Percentiles rank a stretch among this genome's conserved stretches.
These are phyloP conservation scores for Talpa occidentalis DNA, from an alignment of 2,113 vertebrate species.

Conservation along the genomic window DNA sequence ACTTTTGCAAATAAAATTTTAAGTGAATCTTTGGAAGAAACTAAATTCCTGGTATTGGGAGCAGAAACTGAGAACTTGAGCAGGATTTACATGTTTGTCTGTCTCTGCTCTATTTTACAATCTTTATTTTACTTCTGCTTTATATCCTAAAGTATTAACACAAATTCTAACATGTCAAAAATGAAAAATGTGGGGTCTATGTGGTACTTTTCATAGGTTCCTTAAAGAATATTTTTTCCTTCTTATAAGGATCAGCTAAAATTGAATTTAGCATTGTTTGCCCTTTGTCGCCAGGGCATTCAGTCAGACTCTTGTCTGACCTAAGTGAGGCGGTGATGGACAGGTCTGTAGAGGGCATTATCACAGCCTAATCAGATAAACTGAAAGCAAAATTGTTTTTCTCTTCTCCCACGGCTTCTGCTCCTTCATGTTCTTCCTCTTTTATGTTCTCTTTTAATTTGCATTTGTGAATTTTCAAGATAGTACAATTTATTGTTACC, in stretches of 20 bases:
- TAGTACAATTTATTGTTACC: too few relatives aligned
- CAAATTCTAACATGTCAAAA: neutral
- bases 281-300: conserved; percentile 74
- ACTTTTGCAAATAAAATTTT: neutral
- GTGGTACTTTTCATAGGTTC: conserved; percentile 62
- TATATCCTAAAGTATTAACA: conserved; percentile 29
- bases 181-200: conserved; percentile 53
- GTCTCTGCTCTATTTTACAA: neutral
- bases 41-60: neutral
- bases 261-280: conserved; percentile 82
- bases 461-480: too few relatives aligned
- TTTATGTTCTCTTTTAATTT: neutral
- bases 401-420: conserved; percentile 69
- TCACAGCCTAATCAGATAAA: conserved; percentile 80
- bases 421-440: neutral
- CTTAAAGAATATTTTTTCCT: conserved; percentile 60
- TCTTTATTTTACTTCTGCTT: conserved; percentile 22
- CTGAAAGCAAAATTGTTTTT: conserved; percentile 75
- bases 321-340: conserved; percentile 73
- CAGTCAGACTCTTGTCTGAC: conserved; percentile 82
- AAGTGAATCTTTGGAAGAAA: neutral
- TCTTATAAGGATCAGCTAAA: conserved; percentile 78
- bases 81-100: neutral
- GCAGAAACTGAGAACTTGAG: neutral
- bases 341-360: conserved; percentile 80